phyloP scores from a whole-genome alignment of 2,113 vertebrate species.

The Collichthys lucidus region DNA sequence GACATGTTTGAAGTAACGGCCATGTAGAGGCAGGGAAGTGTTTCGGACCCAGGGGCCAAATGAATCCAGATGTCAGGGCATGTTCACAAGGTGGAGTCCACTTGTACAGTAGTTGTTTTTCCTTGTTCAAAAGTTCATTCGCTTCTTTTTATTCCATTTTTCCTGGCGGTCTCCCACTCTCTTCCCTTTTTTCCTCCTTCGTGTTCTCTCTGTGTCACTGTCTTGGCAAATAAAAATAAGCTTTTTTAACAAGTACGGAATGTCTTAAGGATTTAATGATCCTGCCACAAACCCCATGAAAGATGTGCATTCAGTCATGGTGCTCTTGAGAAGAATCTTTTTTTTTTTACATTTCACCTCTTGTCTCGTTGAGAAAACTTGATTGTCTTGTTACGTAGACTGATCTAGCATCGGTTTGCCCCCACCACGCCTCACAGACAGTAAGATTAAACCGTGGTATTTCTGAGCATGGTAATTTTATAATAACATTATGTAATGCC shows the following conservation, averaged over 20 bases:
- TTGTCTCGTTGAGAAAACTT: background rate
- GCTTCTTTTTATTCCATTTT: constrained; percentile 59
- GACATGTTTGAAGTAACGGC: constrained; percentile 63
- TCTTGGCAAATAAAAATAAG: constrained; percentile 53
- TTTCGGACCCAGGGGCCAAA: constrained; percentile 70
- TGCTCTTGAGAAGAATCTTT: background rate
- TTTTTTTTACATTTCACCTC: background rate
- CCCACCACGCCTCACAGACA: constrained; percentile 18
- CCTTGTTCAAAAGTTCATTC: constrained; percentile 69
- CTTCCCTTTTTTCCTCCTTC: constrained; percentile 31
- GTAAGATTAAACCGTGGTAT: constrained; percentile 47
- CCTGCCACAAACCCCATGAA: constrained; percentile 42
- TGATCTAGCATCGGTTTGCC: background rate
- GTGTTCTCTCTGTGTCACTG: constrained; percentile 50
- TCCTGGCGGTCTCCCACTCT: constrained; percentile 52
- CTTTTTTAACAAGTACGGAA: constrained; percentile 62
- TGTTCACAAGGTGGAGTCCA: constrained; percentile 75
- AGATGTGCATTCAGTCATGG: constrained; percentile 10
- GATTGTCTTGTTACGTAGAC: background rate
- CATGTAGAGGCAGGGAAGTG: constrained; percentile 65
- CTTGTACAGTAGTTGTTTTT: constrained; percentile 77
- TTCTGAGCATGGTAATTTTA: constrained; percentile 57
- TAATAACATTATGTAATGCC: constrained; percentile 64
- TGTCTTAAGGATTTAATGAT: constrained; percentile 54
- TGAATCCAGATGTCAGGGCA: constrained; percentile 77